Base-by-base conservation (phyloP, 1,140 invertebrate species). In the Zaprionus africanus region DNA sequence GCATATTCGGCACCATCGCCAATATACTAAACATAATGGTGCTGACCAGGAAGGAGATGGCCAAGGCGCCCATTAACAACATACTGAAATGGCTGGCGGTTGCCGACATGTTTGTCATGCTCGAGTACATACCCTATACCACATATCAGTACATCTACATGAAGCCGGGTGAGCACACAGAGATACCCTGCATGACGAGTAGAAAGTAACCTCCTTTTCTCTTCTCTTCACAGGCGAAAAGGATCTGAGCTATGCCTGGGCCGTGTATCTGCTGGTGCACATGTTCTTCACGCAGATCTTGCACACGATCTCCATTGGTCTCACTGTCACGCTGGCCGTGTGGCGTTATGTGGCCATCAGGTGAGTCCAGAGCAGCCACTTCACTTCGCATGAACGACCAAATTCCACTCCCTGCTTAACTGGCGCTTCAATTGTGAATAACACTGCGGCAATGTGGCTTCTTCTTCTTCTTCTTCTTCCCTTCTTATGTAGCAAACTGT, bases 21-120 rank as follows among this genome's bases (percentile, higher is more conserved):
- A 99, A 99, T 90, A 93, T 97, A 13, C 93, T 98, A 38, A 99
- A 98, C 90, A 96, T 99, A 41, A 95, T 97, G 3, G 97, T 99
- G 1, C 92, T 99, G 26, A 98, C 98, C 1, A 94, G 97, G 36
- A 96, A 96, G 76, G 96, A 97, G 72, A 96, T 98, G 94, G 94
- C 95, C 4, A 93, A 95, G 43, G 95, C 96, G 0, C 96, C 97
- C 1, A 97, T 98, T 60, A 98, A 98, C 90, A 94, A 95, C 62
- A 96, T 98, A 38, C 94, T 98, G 1, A 95, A 97, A 66, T 95
- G 95, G 75, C 93, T 98, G 34, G 97, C 97, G 0, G 95, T 97
- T 0, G 96, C 96, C 5, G 97, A 98, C 88, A 95, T 97, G 93
- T 94, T 98, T 65, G 96, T 98, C 9, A 98, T 98, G 97, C 87